Base-by-base conservation (phyloP, 2,113 vertebrate genomes). In the Pterocles burchelli region DNA sequence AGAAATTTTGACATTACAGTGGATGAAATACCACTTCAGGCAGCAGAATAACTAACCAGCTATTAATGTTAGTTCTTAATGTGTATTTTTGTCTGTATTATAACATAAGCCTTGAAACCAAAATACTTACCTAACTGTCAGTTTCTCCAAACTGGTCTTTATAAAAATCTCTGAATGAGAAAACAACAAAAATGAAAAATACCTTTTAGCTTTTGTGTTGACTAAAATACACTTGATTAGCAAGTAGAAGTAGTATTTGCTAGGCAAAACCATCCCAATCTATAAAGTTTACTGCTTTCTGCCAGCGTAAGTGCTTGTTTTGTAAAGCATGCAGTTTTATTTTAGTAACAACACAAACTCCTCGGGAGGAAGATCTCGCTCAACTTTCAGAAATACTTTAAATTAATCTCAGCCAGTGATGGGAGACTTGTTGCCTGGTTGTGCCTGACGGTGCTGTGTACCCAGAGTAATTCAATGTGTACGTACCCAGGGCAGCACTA, bases 101-200 rank as follows among this genome's bases (percentile, higher is more conserved):
- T n/a, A 77, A 51, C 87, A 78, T 71, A 59, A 38, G 72, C 31
- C 91, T 55, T 20, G 73, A 87, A 63, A 34, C 46, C 65, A 66
- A 82, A 84, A 62, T 71, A 74, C 58, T 78, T 87, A 87, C 85
- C 26, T 82, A 43, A 51, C 85, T 66, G 78, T 65, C 89, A 91
- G 65, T 66, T 73, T 62, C 61, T 87, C 72, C 70, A 55, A 66
- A 59, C 6, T 22, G 65, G 51, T 49, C 68, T 77, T 41, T 20
- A 46, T 55, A 78, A 93, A 81, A 78, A 19, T 48, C 25, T 84
- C 61, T 57, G 38, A 75, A 66, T 3, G n/a, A 72, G 45, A 59
- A 52, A 51, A 52, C 38, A 63, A 20, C 34, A 25, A 52, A 57
- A 70, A 58, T 6, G 1, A 66, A 58, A 89, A 85, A 24, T 12